A percentile compares a stretch with the other conserved stretches of the same genome.
Conservation (phyloP, 2,888 invertebrate species). For the Apoderus coryli region DNA sequence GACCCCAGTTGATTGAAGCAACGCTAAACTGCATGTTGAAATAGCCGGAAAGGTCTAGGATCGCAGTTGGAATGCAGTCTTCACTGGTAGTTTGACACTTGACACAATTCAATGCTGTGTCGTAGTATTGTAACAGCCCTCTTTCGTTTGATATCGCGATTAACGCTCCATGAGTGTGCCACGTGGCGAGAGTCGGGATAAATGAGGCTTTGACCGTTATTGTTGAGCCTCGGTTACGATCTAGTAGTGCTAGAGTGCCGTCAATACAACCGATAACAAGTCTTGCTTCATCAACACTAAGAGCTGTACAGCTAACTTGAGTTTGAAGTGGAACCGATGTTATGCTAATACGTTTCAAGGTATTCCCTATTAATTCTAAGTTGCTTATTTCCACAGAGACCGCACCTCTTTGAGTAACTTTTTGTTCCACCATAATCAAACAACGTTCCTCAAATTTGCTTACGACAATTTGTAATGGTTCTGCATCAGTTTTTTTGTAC, state of each 20-base stretch:
- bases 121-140: conserved; percentile 63
- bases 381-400: conserved; percentile 57
- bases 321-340: conserved; percentile 57
- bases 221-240: conserved; percentile 58
- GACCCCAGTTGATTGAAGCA: conserved; percentile 28
- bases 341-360: conserved; percentile 47
- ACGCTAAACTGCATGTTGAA: conserved; percentile 33
- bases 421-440: conserved; percentile 70
- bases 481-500: conserved; percentile 75
- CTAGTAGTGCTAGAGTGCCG: conserved; percentile 66
- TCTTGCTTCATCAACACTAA: conserved; percentile 55
- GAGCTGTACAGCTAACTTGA: conserved; percentile 48
- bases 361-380: conserved; percentile 43
- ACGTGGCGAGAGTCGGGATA: conserved; percentile 56
- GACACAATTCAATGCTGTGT: conserved; percentile 52
- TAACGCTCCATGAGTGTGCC: conserved; percentile 58
- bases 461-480: conserved; percentile 70
- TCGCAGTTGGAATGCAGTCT: conserved; percentile 43
- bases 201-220: conserved; percentile 64
- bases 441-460: conserved; percentile 51
- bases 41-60: conserved; percentile 48
- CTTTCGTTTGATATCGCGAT: conserved; percentile 53
- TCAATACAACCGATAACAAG: conserved; percentile 73
- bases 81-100: conserved; percentile 52
- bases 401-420: conserved; percentile 52